Conservation (phyloP, 1,140 invertebrate genomes). For the Pseudachorutes palmiensis region DNA sequence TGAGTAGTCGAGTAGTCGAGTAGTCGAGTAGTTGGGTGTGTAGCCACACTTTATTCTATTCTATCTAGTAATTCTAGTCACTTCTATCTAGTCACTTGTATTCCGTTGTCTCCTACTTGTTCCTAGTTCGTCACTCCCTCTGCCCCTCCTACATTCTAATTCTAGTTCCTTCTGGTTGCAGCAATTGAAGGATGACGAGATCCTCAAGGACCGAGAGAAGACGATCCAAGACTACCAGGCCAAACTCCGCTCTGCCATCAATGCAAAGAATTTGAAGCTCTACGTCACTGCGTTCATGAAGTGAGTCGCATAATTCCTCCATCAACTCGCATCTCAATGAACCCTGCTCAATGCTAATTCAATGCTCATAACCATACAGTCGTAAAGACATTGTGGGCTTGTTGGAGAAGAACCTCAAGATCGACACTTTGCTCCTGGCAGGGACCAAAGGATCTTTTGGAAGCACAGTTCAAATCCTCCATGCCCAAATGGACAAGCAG, state of each 20-base stretch:
- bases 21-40: too few relatives aligned
- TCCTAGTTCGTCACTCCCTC: neutral
- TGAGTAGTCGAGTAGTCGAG: neutral
- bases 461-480: conserved; percentile 58
- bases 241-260: conserved; percentile 65
- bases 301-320: conserved; percentile 47
- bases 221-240: conserved; percentile 69
- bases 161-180: conserved; percentile 31
- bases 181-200: conserved; percentile 51
- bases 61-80: too few relatives aligned
- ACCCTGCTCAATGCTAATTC: too few relatives aligned
- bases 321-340: too few relatives aligned
- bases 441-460: conserved; percentile 71
- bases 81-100: too few relatives aligned
- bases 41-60: too few relatives aligned
- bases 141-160: neutral
- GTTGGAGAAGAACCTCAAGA: conserved; percentile 56
- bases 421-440: conserved; percentile 70
- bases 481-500: conserved; percentile 67
- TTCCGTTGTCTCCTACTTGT: too few relatives aligned
- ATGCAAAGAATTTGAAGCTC: conserved; percentile 71
- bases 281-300: conserved; percentile 76
- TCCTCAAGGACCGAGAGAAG: conserved; percentile 60
- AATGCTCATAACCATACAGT: conserved; percentile 46
- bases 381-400: conserved; percentile 57